Evolutionary conservation across 2,113 vertebrate genomes (phyloP).

Genomic region (Daphoenositta chrysoptera): DNA sequence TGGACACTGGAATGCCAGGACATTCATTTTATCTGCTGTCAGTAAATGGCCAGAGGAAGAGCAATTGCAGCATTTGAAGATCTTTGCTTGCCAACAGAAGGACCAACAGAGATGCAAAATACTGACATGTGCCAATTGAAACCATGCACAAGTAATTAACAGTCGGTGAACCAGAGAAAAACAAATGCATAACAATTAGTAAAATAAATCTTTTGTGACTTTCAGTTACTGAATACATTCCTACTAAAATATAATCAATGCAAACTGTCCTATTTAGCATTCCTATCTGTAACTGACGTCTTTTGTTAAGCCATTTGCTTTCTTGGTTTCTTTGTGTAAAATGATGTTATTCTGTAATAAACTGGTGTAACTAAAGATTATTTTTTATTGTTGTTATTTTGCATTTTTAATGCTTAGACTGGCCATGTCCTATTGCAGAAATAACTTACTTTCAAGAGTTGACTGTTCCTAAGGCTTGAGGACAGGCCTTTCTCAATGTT

Average conservation of each 20-base stretch:
- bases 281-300: not conserved
- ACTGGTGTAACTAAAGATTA: not conserved
- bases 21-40: not conserved
- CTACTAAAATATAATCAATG: not conserved
- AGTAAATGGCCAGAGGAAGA: not conserved
- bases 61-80: not conserved
- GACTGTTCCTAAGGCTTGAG: not conserved
- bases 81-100: not conserved
- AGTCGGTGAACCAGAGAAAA: not conserved
- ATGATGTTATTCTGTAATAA: not conserved
- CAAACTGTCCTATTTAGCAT: not conserved
- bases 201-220: not conserved
- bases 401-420: not conserved
- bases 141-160: not conserved
- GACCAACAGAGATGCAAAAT: not conserved
- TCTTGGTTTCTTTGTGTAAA: not conserved
- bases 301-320: not conserved
- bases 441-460: not conserved
- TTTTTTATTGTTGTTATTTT: not conserved
- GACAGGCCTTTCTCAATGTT: not conserved
- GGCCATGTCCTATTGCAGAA: not conserved
- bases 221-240: not conserved
- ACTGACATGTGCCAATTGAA: not conserved
- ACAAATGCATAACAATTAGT: not conserved
- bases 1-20: not conserved